Evolutionary conservation across 2,797 vertebrate genomes (phyloP), one percentile per base, ranked within the genome.

Genomic region (Odontamblyopus rebecca): DNA sequence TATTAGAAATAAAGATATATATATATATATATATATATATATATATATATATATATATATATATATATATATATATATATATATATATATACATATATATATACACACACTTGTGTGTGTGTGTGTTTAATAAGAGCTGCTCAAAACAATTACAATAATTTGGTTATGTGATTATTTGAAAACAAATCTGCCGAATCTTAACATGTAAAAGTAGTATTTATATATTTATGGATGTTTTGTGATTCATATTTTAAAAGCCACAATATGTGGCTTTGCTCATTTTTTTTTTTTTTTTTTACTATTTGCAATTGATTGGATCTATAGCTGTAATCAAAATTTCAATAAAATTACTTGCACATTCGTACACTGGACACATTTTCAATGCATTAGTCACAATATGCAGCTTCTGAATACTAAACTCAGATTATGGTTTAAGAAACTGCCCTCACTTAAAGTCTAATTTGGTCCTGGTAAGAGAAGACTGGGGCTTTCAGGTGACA

Each of bases 401-500:
- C 27, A 35, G 48, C 27, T 26, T 16, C 64, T 38, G 63, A 62
- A 68, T 18, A 59, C 59, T 2, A 32, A 51, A 62, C 38, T 66
- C 59, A n/a, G 69, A 75, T 70, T 65, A 41, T 18, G 61, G 19
- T 6, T 70, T 70, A 32, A 75, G 68, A 27, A 61, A 72, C 11
- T 27, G 30, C 60, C 61, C 53, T 72, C 67, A 74, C 50, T 59
- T 61, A 57, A 73, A 11, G 32, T 68, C 67, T 71, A 80, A 78
- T 75, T 62, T 64, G 35, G 26, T 48, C 32, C 1, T 6, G 26
- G 44, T 32, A 68, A 62, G 77, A 79, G 73, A 75, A 70, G 60
- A 53, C 67, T 64, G 72, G 63, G 68, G 75, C 70, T 57, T 59
- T 63, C 75, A 85, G 82, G 79, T 87, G 84, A 86, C 82, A 77